A percentile compares a stretch with the other conserved stretches of the same genome.
Conservation (phyloP, 2,888 invertebrate species). For the Urechis unicinctus region DNA sequence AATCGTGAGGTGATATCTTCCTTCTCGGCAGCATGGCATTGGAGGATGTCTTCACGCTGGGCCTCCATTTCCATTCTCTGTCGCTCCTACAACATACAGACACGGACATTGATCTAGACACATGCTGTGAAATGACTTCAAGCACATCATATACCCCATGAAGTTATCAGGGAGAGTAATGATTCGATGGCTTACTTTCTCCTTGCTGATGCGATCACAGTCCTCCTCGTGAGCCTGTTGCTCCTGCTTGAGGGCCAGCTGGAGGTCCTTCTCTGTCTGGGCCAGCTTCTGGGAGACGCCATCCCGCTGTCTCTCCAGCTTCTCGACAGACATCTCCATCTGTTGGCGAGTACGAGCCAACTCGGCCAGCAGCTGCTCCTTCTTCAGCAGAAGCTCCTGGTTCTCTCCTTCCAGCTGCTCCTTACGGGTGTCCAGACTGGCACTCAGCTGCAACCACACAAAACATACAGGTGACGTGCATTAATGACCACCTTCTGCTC, state of each 20-base stretch:
- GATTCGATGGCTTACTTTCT: slow-evolving; percentile 47
- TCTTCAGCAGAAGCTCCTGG: slow-evolving; percentile 50
- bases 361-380: slow-evolving; percentile 50
- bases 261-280: slow-evolving; percentile 58
- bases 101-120: not conserved
- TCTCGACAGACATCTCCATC: slow-evolving; percentile 45
- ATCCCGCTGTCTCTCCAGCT: slow-evolving; percentile 50
- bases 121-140: not conserved
- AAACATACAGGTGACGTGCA: no score
- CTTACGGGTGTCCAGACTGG: slow-evolving; percentile 46
- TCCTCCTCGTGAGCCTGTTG: slow-evolving; percentile 51
- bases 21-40: slow-evolving; percentile 37
- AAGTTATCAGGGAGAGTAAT: no score
- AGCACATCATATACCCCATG: not conserved
- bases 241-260: slow-evolving; percentile 47
- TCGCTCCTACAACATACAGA: slow-evolving; percentile 29
- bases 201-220: slow-evolving; percentile 45
- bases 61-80: slow-evolving; percentile 44
- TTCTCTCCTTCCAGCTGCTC: slow-evolving; percentile 52
- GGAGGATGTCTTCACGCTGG: slow-evolving; percentile 41
- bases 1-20: slow-evolving; percentile 29
- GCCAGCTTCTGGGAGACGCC: slow-evolving; percentile 74
- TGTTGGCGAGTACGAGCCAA: slow-evolving; percentile 45
- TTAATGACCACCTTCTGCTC: no score
- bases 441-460: no score